phyloP scores from a whole-genome alignment of 2,888 invertebrate genomes.

The Muscina levida region DNA sequence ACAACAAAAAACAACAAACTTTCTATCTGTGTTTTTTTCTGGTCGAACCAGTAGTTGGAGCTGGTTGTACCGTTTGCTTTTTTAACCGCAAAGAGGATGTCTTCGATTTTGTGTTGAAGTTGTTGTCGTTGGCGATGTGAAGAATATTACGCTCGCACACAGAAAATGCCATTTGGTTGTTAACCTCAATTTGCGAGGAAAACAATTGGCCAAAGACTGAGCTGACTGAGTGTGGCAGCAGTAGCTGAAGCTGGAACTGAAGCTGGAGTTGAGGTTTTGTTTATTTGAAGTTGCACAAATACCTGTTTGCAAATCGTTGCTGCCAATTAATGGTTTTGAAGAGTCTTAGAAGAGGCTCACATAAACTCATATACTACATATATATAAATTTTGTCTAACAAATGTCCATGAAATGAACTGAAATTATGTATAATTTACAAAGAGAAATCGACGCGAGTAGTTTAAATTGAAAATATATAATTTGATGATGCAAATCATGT shows the following conservation, averaged over 20 bases:
- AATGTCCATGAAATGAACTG: constrained; percentile 29
- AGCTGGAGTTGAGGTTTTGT: constrained; percentile 7
- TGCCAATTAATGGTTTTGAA: constrained; percentile 8
- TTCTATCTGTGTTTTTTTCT: constrained; percentile 52
- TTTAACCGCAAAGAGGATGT: constrained; percentile 53
- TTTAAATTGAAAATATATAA: background rate
- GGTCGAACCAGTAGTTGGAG: constrained; percentile 59
- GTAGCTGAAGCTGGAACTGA: background rate
- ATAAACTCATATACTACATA: background rate
- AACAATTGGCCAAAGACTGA: constrained; percentile 18
- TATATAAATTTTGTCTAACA: constrained; percentile 13
- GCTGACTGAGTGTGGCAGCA: background rate
- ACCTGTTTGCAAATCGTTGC: constrained; percentile 61
- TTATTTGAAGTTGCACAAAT: constrained; percentile 44
- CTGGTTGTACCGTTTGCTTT: constrained; percentile 50
- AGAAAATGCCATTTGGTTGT: constrained; percentile 59
- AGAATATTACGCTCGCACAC: constrained; percentile 57
- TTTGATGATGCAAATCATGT: background rate
- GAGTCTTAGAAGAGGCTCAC: constrained; percentile 1
- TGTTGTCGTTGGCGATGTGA: constrained; percentile 27
- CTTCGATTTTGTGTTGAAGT: constrained; percentile 30
- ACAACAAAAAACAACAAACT: constrained; percentile 47
- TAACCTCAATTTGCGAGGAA: constrained; percentile 57
- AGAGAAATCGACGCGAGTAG: background rate
- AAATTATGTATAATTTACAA: constrained; percentile 15